Conservation (phyloP, 1,140 invertebrate species). For the Trichoplusia ni region DNA sequence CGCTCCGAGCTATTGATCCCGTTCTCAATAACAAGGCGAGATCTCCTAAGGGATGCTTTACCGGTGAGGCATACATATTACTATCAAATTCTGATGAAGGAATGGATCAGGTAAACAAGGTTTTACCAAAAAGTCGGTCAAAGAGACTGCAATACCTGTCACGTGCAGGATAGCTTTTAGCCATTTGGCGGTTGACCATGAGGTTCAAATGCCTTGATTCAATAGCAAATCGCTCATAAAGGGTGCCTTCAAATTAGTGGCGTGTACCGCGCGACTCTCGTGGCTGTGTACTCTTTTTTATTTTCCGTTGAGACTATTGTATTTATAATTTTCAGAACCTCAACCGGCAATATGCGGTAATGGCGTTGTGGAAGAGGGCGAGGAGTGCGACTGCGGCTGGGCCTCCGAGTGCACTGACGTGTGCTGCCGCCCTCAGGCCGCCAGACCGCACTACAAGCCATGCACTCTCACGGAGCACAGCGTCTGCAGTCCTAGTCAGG, state of each 20-base stretch:
- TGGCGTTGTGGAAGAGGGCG: conserved; percentile 96
- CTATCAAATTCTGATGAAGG: too few relatives aligned
- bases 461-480: conserved; percentile 91
- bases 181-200: neutral
- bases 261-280: too few relatives aligned
- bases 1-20: conserved; percentile 96
- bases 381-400: conserved; percentile 99
- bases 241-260: too few relatives aligned
- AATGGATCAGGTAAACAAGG: too few relatives aligned
- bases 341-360: conserved; percentile 97
- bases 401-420: conserved; percentile 95
- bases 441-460: conserved; percentile 90
- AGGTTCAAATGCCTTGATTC: too few relatives aligned
- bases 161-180: neutral
- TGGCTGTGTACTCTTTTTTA: too few relatives aligned
- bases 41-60: conserved; percentile 95
- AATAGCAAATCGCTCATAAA: too few relatives aligned
- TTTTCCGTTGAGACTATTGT: too few relatives aligned
- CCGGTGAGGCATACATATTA: conserved; percentile 86
- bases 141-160: too few relatives aligned
- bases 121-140: too few relatives aligned
- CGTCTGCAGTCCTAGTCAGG: conserved; percentile 91
- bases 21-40: conserved; percentile 96
- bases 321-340: conserved; percentile 89
- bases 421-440: conserved; percentile 96